phyloP scores from a whole-genome alignment of 1,140 invertebrate genomes.

The Plutomurus gul region DNA sequence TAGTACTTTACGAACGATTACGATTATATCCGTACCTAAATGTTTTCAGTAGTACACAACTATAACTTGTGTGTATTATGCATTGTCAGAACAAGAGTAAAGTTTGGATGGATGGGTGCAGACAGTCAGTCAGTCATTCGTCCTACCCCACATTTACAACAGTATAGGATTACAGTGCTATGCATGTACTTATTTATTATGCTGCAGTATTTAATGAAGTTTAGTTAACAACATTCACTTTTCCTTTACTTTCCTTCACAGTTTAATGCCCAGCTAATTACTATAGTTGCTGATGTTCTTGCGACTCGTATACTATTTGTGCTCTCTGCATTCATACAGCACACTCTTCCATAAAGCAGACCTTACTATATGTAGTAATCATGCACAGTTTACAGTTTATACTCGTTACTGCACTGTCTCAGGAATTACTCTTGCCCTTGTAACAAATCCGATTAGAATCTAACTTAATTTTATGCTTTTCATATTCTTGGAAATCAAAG shows the following conservation, averaged over 20 bases:
- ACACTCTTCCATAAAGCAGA: no score
- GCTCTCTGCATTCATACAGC: no score
- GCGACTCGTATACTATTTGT: background rate
- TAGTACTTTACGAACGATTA: no score
- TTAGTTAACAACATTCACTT: conserved; percentile 11
- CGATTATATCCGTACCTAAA: no score
- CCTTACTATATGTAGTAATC: background rate
- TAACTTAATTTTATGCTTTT: conserved; percentile 11
- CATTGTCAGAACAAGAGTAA: no score
- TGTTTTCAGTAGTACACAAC: no score
- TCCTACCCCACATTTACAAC: no score
- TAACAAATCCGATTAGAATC: conserved; percentile 28
- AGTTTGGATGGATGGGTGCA: no score
- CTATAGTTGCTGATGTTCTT: background rate
- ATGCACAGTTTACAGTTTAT: background rate
- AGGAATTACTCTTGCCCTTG: conserved; percentile 16
- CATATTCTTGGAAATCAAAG: conserved; percentile 24
- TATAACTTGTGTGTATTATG: no score
- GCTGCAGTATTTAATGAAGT: background rate
- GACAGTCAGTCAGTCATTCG: no score
- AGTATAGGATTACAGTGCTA: background rate
- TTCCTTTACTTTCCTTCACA: conserved; percentile 26
- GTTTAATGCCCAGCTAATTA: conserved; percentile 24
- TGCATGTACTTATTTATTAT: no score
- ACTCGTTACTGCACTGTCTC: background rate